Conservation (phyloP, 1,140 invertebrate species). For the Rhyzopertha dominica region DNA sequence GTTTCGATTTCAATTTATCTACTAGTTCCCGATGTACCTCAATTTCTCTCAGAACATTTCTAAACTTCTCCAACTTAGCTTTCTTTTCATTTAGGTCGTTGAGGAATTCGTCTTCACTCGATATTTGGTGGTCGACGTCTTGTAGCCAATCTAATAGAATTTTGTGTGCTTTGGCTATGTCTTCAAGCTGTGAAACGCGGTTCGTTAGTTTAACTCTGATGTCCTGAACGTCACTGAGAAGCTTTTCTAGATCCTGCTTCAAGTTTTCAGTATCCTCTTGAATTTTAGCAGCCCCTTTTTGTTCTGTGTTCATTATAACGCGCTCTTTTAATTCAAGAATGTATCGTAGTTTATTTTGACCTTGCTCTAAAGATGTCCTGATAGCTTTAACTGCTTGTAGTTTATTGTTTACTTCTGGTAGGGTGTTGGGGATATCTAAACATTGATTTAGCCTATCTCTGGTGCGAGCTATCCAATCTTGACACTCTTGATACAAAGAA, state of each 20-base stretch:
- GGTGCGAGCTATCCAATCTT: slow-evolving; percentile 85
- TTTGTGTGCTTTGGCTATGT: slow-evolving; percentile 75
- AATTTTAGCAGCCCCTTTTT: slow-evolving; percentile 76
- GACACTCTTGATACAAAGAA: slow-evolving; percentile 82
- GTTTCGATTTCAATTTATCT: slow-evolving; percentile 62
- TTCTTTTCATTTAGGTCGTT: slow-evolving; percentile 89
- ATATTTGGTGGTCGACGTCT: slow-evolving; percentile 77
- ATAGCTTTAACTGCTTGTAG: slow-evolving; percentile 78
- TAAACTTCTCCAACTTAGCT: slow-evolving; percentile 77
- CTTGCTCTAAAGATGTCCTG: slow-evolving; percentile 80
- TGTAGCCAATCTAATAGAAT: slow-evolving; percentile 78
- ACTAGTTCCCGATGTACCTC: slow-evolving; percentile 68
- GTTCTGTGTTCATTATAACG: slow-evolving; percentile 87
- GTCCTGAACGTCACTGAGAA: slow-evolving; percentile 75
- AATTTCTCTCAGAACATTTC: slow-evolving; percentile 70
- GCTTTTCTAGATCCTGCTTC: slow-evolving; percentile 81
- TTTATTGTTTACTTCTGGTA: slow-evolving; percentile 78
- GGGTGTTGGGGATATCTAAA: slow-evolving; percentile 66
- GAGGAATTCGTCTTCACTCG: slow-evolving; percentile 62
- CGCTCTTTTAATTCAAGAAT: slow-evolving; percentile 86
- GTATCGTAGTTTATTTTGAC: slow-evolving; percentile 85
- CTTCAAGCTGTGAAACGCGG: slow-evolving; percentile 72
- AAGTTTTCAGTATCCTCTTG: slow-evolving; percentile 85
- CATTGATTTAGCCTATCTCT: slow-evolving; percentile 77
- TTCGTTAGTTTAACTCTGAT: slow-evolving; percentile 65